Conservation (phyloP, 2,888 invertebrate genomes). For the Chloroclystis v-ata region DNA sequence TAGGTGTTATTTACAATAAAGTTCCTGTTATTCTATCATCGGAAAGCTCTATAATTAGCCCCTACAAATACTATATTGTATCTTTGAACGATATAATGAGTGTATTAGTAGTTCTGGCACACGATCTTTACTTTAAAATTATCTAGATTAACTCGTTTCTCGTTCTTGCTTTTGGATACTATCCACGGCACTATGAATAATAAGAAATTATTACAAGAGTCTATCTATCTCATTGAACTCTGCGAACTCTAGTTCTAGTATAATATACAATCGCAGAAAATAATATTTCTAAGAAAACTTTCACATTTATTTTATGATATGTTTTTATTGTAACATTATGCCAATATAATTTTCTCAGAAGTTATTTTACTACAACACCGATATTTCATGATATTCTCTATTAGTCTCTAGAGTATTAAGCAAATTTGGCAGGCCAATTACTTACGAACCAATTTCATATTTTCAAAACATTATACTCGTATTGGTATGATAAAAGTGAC, state of each 20-base stretch:
- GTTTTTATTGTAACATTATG: background rate
- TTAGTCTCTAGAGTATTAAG: slow-evolving; percentile 18
- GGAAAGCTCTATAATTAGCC: too few species aligned
- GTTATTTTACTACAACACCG: slow-evolving; percentile 18
- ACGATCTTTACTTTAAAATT: background rate
- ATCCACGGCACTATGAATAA: background rate
- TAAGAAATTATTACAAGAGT: background rate
- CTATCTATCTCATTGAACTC: background rate
- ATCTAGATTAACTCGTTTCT: slow-evolving; percentile 2
- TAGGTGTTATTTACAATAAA: too few species aligned
- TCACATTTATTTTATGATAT: background rate
- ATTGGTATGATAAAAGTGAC: too few species aligned
- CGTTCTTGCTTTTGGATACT: background rate
- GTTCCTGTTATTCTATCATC: too few species aligned
- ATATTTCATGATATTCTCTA: slow-evolving; percentile 35
- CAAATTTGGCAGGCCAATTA: slow-evolving; percentile 1
- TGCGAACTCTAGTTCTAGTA: background rate
- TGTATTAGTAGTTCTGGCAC: background rate
- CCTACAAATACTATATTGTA: too few species aligned
- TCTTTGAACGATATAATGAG: too few species aligned
- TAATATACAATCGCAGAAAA: background rate
- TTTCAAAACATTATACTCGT: too few species aligned
- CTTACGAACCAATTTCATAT: too few species aligned
- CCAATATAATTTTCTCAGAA: slow-evolving; percentile 25
- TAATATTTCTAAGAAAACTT: background rate